Evolutionary conservation across 2,888 invertebrate genomes (phyloP), one percentile per base, ranked within the genome.

Genomic region (Meiosimyza decipiens): DNA sequence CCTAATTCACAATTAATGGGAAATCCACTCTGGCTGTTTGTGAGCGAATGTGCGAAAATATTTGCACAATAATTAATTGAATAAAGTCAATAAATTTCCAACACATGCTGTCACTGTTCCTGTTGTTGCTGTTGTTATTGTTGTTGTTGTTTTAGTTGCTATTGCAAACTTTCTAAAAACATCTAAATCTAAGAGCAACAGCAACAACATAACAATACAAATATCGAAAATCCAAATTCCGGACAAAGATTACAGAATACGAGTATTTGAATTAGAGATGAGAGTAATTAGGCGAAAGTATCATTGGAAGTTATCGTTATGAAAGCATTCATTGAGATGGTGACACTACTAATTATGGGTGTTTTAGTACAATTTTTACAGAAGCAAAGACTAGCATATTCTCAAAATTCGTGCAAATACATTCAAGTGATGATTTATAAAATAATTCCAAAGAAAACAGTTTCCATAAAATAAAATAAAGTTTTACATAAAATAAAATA

Each of bases 11-110:
- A 84, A 84, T 84, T 84, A 84, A 84, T 84, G 80, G 80, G 77
- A 78, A 83, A 82, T 82, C 80, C 80, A 76, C 79, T 80, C 68
- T 62, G 55, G 51, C 40, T 68, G 65, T 52, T 18, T 55, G 54
- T n/a, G 11, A 69, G 59, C 33, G 68, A 57, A 71, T 62, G 69
- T 76, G 69, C 64, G 68, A 71, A 78, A 83, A 83, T 84, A 83
- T 84, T 84, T 84, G 80, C 82, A 84, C 83, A 83, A 83, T 83
- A 84, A 84, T 84, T 84, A 84, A 84, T 84, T 84, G 84, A 83
- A 83, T 84, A 83, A 83, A 83, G 84, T 84, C 84, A 84, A 84
- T 83, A 84, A 81, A 84, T 83, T 83, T 82, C 79, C 82, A 83
- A 84, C 83, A 83, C 83, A 84, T 82, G 70, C 62, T 62, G 40